These are phyloP conservation scores for Ichneumoninae sp. DNA, from an alignment of 2,888 invertebrate species.

Conservation along the genomic window DNA sequence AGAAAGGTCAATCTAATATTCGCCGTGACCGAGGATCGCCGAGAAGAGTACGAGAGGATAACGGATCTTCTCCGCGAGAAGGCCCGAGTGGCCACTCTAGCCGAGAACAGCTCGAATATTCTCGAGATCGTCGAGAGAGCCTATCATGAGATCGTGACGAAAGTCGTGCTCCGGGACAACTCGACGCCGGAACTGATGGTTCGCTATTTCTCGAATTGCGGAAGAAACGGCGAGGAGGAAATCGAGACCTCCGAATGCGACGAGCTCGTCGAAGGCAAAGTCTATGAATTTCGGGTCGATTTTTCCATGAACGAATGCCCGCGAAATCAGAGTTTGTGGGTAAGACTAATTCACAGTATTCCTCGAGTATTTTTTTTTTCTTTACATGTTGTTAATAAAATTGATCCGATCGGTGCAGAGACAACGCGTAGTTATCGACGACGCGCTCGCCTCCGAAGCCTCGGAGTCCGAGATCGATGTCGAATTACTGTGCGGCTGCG, in stretches of 20 bases:
- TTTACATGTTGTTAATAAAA: background rate
- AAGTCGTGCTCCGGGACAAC: constrained; percentile 88
- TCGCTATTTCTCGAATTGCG: constrained; percentile 90
- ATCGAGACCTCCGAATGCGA: constrained; percentile 87
- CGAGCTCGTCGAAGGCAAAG: constrained; percentile 87
- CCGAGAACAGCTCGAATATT: constrained; percentile 94
- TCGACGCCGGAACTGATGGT: constrained; percentile 88
- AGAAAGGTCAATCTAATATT: constrained; percentile 94
- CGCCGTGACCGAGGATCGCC: constrained; percentile 91
- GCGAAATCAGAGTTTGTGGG: constrained; percentile 85
- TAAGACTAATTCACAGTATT: constrained; percentile 61
- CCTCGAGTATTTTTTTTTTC: background rate
- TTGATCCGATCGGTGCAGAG: constrained; percentile 73
- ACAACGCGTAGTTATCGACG: constrained; percentile 88
- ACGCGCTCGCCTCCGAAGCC: constrained; percentile 90
- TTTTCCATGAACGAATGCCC: constrained; percentile 87
- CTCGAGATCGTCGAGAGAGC: constrained; percentile 92
- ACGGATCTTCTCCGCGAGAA: constrained; percentile 89
- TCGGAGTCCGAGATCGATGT: constrained; percentile 88
- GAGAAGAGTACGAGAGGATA: constrained; percentile 89
- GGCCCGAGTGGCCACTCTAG: constrained; percentile 91
- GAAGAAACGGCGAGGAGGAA: constrained; percentile 85
- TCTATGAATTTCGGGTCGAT: constrained; percentile 88
- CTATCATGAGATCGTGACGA: constrained; percentile 90
- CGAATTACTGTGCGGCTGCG: constrained; percentile 91